Evolutionary conservation across 2,113 vertebrate species (phyloP).

Genomic region (Microcebus tavaratra): DNA sequence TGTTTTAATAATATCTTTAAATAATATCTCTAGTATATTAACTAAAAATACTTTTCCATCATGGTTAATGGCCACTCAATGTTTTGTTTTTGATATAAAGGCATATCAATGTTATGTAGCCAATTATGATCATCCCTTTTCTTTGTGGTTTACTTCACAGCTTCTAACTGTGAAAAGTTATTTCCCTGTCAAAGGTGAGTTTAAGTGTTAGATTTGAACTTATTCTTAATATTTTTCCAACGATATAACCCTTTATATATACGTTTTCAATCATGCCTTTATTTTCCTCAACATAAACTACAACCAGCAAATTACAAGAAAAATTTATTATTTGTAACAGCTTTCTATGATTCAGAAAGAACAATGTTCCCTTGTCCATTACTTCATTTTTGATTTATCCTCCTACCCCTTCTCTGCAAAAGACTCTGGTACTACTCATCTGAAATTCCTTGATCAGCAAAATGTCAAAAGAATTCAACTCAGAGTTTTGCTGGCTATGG

Average conservation of each 20-base stretch:
- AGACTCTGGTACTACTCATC: neutral
- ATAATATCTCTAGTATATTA: neutral
- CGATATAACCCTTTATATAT: neutral
- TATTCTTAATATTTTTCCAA: constrained; percentile 18
- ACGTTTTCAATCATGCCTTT: neutral
- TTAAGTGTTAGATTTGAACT: neutral
- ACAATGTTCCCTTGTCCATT: neutral
- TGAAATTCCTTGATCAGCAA: constrained; percentile 69
- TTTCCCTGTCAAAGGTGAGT: neutral
- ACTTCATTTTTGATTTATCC: neutral
- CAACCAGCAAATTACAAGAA: neutral
- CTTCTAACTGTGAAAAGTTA: neutral
- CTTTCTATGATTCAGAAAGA: neutral
- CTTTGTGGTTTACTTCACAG: neutral
- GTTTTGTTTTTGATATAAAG: neutral
- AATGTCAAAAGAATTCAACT: constrained; percentile 64
- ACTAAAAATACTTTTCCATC: neutral
- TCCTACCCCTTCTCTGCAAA: neutral
- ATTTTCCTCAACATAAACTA: constrained; percentile 31
- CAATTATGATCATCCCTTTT: neutral
- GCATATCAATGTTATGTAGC: neutral
- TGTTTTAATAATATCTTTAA: neutral
- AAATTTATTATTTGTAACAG: neutral
- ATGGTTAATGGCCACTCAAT: neutral
- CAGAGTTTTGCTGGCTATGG: constrained; percentile 57